A percentile compares a stretch with the other conserved stretches of the same genome.
These are phyloP conservation scores for Hypotaenidia philippensis DNA, from an alignment of 2,797 vertebrate species.

Conservation along the genomic window DNA sequence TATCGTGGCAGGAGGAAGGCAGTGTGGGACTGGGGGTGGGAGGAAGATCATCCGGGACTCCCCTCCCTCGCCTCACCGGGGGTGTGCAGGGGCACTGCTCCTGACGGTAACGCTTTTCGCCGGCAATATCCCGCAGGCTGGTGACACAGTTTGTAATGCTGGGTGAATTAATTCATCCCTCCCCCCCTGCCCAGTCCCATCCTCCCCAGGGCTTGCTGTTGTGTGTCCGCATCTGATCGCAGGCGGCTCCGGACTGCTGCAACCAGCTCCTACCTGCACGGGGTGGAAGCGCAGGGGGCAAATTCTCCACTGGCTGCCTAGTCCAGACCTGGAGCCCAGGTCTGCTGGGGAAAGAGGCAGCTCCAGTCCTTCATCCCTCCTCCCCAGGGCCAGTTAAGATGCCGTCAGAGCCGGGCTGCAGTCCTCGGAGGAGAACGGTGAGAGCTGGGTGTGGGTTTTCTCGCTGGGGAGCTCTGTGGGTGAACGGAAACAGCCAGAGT, in stretches of 20 bases:
- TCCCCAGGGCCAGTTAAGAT: neutral
- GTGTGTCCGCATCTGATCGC: neutral
- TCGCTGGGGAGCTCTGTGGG: slow-evolving; percentile 16
- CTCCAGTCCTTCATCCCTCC: neutral
- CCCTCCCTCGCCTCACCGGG: neutral
- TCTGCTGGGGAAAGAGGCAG: neutral
- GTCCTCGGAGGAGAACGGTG: slow-evolving; percentile 1
- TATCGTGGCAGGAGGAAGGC: neutral
- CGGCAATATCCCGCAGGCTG: neutral
- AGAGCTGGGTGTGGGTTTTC: neutral
- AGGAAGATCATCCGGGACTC: fast-evolving
- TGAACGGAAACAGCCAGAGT: neutral
- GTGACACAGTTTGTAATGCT: neutral
- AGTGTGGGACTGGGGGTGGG: neutral
- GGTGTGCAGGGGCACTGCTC: neutral
- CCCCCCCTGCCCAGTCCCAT: fast-evolving
- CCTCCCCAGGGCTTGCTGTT: neutral
- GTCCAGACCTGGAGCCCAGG: neutral
- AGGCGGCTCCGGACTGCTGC: neutral
- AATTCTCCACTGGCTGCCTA: neutral
- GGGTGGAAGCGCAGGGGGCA: neutral
- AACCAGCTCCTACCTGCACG: slow-evolving; percentile 24
- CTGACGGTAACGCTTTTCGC: neutral
- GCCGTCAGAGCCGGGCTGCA: neutral
- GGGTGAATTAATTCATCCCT: neutral